Conservation (phyloP, 23 tunicate genomes). For the Ciona savignyi region DNA sequence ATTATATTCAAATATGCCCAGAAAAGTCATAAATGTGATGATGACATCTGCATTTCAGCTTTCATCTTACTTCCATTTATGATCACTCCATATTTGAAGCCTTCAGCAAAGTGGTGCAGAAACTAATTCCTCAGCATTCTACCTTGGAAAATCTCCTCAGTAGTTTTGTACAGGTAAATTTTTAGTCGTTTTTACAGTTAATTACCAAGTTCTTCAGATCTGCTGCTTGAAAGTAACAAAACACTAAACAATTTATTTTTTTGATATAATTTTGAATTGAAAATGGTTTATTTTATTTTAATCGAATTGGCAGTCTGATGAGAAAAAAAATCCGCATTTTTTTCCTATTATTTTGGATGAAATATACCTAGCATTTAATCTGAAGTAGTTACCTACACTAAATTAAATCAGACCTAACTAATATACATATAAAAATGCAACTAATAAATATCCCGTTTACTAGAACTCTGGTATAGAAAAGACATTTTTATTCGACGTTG, state of each 20-base stretch:
- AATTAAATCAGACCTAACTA: neutral
- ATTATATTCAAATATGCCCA: too few species aligned
- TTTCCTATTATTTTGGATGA: too few species aligned
- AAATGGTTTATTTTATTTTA: too few species aligned
- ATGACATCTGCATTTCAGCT: too few species aligned
- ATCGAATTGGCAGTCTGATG: too few species aligned
- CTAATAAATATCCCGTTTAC: neutral
- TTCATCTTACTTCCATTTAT: conserved; percentile 82
- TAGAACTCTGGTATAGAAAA: conserved; percentile 86
- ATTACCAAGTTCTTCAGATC: neutral
- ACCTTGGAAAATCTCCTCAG: conserved; percentile 80
- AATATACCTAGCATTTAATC: too few species aligned
- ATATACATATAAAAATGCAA: neutral
- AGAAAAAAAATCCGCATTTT: too few species aligned
- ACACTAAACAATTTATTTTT: too few species aligned
- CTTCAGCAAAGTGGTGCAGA: conserved; percentile 94
- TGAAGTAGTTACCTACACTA: too few species aligned
- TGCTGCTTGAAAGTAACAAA: too few species aligned
- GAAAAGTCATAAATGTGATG: too few species aligned
- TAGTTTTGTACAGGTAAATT: conserved; percentile 65
- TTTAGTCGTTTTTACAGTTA: neutral
- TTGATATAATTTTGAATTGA: too few species aligned
- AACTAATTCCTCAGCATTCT: conserved; percentile 87
- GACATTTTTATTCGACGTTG: conserved; percentile 86
- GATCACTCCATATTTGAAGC: conserved; percentile 97